Evolutionary conservation across 1,140 invertebrate species (phyloP).

Genomic region (Drosophila pseudoananassae): DNA sequence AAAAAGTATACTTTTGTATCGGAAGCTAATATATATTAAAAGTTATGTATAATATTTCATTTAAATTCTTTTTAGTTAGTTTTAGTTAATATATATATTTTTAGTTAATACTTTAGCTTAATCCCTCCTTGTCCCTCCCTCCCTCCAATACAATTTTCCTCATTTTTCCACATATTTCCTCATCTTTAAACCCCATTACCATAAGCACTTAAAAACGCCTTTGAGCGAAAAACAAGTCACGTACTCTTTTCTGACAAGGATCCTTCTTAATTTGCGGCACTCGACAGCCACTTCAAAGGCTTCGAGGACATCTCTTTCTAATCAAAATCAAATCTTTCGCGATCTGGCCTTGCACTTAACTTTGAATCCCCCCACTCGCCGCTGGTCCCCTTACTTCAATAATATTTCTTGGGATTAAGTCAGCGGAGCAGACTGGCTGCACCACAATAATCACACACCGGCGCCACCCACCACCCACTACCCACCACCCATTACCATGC

Average conservation of each 20-base stretch:
- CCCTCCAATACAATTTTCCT: no score
- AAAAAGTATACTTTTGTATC: no score
- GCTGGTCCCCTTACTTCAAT: not conserved
- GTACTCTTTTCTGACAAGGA: not conserved
- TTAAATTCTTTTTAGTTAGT: not conserved
- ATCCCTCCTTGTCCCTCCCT: no score
- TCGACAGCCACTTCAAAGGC: constrained; percentile 30
- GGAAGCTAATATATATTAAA: no score
- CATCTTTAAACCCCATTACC: no score
- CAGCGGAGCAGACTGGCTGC: not conserved
- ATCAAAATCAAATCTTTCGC: constrained; percentile 42
- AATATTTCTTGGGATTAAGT: constrained; percentile 11
- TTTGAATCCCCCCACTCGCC: not conserved
- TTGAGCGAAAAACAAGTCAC: not conserved
- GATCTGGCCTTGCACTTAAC: constrained; percentile 14
- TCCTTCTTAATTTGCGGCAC: not conserved
- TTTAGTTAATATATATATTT: not conserved
- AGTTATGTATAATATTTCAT: no score
- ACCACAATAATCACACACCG: constrained; percentile 26
- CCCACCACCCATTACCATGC: no score
- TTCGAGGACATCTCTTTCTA: constrained; percentile 1
- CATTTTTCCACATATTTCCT: no score
- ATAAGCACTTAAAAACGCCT: no score
- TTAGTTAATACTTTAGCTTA: no score
- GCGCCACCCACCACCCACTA: constrained; percentile 2